phyloP scores from a whole-genome alignment of 64 coral and sea anemone species.

The Porites lutea region DNA sequence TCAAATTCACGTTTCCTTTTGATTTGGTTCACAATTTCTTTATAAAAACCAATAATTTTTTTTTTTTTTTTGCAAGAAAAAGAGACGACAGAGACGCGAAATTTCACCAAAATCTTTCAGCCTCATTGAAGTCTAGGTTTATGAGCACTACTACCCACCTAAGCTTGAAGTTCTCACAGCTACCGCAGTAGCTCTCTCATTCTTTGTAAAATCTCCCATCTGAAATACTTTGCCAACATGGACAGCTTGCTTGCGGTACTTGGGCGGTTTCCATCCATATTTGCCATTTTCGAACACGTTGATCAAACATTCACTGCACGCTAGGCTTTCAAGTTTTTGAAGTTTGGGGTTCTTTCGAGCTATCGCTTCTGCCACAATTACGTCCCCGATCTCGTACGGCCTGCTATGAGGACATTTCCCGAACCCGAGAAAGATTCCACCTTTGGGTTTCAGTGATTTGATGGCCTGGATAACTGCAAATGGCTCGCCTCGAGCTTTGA shows the following conservation, averaged over 20 bases:
- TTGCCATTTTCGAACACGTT: slow-evolving; percentile 38
- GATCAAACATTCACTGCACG: slow-evolving; percentile 28
- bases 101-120: too few relatives aligned
- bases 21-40: too few relatives aligned
- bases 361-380: slow-evolving; percentile 10
- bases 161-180: slow-evolving; percentile 16
- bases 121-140: too few relatives aligned
- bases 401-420: neutral
- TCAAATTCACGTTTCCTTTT: too few relatives aligned
- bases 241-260: slow-evolving; percentile 17
- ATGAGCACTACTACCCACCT: neutral
- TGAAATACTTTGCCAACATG: slow-evolving; percentile 41
- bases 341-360: neutral
- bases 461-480: slow-evolving; percentile 8
- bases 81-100: too few relatives aligned
- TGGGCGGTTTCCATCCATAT: slow-evolving; percentile 29
- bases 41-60: too few relatives aligned
- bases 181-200: slow-evolving; percentile 1
- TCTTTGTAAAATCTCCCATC: slow-evolving; percentile 21
- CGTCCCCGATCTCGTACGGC: slow-evolving; percentile 6
- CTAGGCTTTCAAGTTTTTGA: slow-evolving; percentile 20
- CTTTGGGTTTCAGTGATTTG: neutral
- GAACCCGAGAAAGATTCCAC: slow-evolving; percentile 27
- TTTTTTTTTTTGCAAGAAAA: too few relatives aligned
- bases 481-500: slow-evolving; percentile 3